These are phyloP conservation scores for Scaptomyza cyrtandrae DNA, from an alignment of 2,888 invertebrate species.

Conservation along the genomic window DNA sequence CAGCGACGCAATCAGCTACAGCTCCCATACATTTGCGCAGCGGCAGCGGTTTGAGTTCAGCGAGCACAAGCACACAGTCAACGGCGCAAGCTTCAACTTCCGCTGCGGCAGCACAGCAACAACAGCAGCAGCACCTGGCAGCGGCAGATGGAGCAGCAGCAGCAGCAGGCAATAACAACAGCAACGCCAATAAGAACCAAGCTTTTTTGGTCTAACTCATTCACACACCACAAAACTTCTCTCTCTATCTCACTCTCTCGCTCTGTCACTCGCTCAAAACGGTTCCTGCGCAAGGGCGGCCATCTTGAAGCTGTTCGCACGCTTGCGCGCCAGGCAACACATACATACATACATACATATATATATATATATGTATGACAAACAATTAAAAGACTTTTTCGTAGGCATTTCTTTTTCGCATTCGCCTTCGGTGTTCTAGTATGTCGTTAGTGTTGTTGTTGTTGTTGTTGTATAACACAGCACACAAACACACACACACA, in stretches of 20 bases:
- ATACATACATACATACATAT: slow-evolving; percentile 7
- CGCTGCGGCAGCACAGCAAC: slow-evolving; percentile 74
- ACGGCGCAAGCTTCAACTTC: slow-evolving; percentile 78
- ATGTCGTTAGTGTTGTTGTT: slow-evolving; percentile 35
- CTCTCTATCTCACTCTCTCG: slow-evolving; percentile 21
- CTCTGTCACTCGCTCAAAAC: slow-evolving; percentile 30
- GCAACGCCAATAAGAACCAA: slow-evolving; percentile 76
- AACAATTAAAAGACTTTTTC: slow-evolving; percentile 79
- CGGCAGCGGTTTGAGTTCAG: slow-evolving; percentile 83
- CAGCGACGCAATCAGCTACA: slow-evolving; percentile 49
- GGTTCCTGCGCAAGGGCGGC: slow-evolving; percentile 71
- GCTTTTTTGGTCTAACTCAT: slow-evolving; percentile 82
- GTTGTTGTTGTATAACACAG: too few species aligned
- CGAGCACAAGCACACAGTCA: slow-evolving; percentile 83
- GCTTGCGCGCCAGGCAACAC: slow-evolving; percentile 50
- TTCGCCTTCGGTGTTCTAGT: slow-evolving; percentile 71
- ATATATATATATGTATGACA: slow-evolving; percentile 18
- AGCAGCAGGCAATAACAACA: slow-evolving; percentile 38
- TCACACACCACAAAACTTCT: background rate
- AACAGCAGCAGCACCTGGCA: slow-evolving; percentile 70
- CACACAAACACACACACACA: slow-evolving; percentile 15
- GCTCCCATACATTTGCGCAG: slow-evolving; percentile 83
- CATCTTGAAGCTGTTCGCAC: slow-evolving; percentile 71
- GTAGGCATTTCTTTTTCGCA: slow-evolving; percentile 76
- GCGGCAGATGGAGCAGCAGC: slow-evolving; percentile 65